A percentile compares a stretch with the other conserved stretches of the same genome.
Evolutionary conservation across 2,797 vertebrate species (phyloP).

Genomic region (Kryptopterus vitreolus): DNA sequence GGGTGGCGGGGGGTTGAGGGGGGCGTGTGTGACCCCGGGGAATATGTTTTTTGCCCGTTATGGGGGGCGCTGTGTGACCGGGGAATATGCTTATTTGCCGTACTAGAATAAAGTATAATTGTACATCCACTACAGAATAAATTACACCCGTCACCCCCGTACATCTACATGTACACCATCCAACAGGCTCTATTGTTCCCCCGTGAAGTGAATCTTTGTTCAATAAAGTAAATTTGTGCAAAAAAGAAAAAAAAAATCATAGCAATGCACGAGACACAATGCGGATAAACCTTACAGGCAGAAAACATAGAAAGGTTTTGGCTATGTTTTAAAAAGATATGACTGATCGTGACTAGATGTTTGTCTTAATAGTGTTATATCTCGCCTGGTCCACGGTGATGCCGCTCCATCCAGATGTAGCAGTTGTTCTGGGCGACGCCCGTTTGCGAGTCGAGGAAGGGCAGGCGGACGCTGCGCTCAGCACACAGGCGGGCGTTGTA

Average conservation of each 20-base stretch:
- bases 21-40: too few species aligned
- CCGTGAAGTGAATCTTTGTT: too few species aligned
- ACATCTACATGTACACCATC: neutral
- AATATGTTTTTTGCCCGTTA: too few species aligned
- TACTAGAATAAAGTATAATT: too few species aligned
- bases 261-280: too few species aligned
- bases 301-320: neutral
- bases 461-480: slow-evolving; percentile 91
- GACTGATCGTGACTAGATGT: neutral
- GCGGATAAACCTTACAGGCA: neutral
- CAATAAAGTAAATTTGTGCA: neutral
- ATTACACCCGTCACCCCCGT: too few species aligned
- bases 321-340: neutral
- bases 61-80: too few species aligned
- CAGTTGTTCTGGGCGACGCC: slow-evolving; percentile 98
- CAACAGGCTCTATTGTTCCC: neutral
- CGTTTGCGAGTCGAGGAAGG: slow-evolving; percentile 94
- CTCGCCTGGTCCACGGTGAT: slow-evolving; percentile 92
- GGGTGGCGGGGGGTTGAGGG: too few species aligned
- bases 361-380: neutral
- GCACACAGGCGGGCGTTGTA: slow-evolving; percentile 95
- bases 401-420: slow-evolving; percentile 99
- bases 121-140: too few species aligned
- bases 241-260: too few species aligned
- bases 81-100: too few species aligned